These are phyloP conservation scores for Antennarius maculatus DNA, from an alignment of 2,797 vertebrate genomes.

Conservation along the genomic window DNA sequence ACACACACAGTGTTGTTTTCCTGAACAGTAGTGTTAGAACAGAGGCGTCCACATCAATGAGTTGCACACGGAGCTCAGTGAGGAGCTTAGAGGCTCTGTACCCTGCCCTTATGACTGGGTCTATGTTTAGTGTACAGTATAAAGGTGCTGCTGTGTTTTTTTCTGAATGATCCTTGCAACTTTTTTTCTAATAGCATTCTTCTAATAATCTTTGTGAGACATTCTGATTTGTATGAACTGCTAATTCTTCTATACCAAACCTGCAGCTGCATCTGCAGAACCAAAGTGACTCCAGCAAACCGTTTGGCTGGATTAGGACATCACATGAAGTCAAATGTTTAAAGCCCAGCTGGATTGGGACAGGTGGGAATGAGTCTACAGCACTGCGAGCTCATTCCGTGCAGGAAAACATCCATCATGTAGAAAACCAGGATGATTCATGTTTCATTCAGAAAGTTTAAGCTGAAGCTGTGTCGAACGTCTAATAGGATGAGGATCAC, in stretches of 20 bases:
- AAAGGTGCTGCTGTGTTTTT: not conserved
- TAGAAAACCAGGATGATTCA: not conserved
- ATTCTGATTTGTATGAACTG: not conserved
- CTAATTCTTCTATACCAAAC: too few relatives aligned
- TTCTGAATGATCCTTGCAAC: not conserved
- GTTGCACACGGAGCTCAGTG: conserved; percentile 6
- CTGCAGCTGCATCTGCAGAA: conserved; percentile 11
- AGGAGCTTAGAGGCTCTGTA: conserved; percentile 7
- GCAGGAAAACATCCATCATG: conserved; percentile 2
- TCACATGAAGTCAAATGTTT: conserved; percentile 60
- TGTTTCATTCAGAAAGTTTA: conserved; percentile 13
- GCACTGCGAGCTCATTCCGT: conserved; percentile 1
- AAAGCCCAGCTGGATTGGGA: conserved; percentile 46
- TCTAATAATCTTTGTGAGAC: not conserved
- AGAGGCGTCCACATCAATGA: conserved; percentile 32
- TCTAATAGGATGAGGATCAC: conserved; percentile 53
- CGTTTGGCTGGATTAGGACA: conserved; percentile 68
- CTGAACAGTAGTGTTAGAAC: conserved; percentile 41
- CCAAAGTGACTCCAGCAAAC: conserved; percentile 32
- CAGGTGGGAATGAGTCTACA: conserved; percentile 45
- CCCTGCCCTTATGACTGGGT: not conserved
- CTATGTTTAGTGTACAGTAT: not conserved
- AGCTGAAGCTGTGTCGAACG: conserved; percentile 19
- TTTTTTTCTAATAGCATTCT: not conserved
- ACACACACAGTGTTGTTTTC: conserved; percentile 29